A percentile compares a stretch with the other conserved stretches of the same genome.
These are phyloP conservation scores for Eilema griseolum DNA, from an alignment of 2,888 invertebrate genomes.

Conservation along the genomic window DNA sequence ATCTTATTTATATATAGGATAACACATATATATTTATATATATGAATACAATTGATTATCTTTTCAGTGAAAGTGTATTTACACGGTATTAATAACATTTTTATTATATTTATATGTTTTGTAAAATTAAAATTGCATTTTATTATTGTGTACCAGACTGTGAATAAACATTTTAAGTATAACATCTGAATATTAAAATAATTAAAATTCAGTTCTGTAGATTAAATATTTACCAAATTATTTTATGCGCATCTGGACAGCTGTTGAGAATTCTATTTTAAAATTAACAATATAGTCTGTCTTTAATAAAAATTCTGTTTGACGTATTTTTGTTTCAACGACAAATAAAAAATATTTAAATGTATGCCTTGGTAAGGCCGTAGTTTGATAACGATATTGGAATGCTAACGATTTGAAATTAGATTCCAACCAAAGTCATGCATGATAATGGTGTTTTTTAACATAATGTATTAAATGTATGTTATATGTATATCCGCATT, in stretches of 20 bases:
- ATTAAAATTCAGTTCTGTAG: not conserved
- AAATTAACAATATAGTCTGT: not conserved
- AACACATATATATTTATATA: too few relatives aligned
- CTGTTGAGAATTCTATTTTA: not conserved
- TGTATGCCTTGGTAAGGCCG: not conserved
- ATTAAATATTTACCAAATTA: not conserved
- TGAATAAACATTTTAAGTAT: not conserved
- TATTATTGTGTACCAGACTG: not conserved
- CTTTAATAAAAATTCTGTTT: constrained; percentile 13
- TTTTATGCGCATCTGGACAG: not conserved
- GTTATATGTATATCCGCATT: too few relatives aligned
- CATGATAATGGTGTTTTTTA: too few relatives aligned
- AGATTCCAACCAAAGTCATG: too few relatives aligned
- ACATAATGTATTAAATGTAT: too few relatives aligned
- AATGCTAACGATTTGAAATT: not conserved
- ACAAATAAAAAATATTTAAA: constrained; percentile 6
- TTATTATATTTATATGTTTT: not conserved
- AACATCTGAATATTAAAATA: not conserved
- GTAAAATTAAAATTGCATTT: not conserved
- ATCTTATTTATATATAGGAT: too few relatives aligned
- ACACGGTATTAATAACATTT: too few relatives aligned
- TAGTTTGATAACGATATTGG: not conserved
- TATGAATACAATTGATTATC: too few relatives aligned
- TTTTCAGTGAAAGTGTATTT: too few relatives aligned
- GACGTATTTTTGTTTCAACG: constrained; percentile 6